Evolutionary conservation across 2,888 invertebrate genomes (phyloP).

Genomic region (Plagodis pulveraria): DNA sequence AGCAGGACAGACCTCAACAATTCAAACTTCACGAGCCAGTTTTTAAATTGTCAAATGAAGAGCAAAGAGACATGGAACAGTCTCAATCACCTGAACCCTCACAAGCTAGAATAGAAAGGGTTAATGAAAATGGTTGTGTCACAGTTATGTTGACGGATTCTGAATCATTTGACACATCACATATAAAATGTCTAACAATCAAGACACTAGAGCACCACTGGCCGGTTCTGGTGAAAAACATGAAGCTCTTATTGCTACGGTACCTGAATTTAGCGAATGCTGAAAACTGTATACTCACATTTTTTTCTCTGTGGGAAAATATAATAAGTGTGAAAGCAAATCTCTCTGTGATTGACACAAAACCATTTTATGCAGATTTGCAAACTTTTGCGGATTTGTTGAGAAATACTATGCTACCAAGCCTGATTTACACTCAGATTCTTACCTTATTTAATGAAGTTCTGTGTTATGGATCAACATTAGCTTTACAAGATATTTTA

Average conservation of each 20-base stretch:
- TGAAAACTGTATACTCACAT: conserved; percentile 91
- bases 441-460: conserved; percentile 95
- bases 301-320: conserved; percentile 94
- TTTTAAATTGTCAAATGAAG: conserved; percentile 64
- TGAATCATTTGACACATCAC: conserved; percentile 93
- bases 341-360: conserved; percentile 94
- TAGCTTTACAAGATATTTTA: conserved; percentile 94
- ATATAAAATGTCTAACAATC: conserved; percentile 93
- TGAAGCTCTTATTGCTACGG: conserved; percentile 84
- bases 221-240: conserved; percentile 91
- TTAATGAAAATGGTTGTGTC: conserved; percentile 82
- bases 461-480: conserved; percentile 95
- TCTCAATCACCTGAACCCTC: conserved; percentile 64
- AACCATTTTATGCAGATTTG: conserved; percentile 94
- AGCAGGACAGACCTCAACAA: conserved; percentile 51
- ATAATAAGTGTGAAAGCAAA: conserved; percentile 96
- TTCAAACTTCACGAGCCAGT: conserved; percentile 76
- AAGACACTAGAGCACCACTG: conserved; percentile 94
- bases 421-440: conserved; percentile 93
- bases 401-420: conserved; percentile 89
- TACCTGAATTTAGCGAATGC: conserved; percentile 85
- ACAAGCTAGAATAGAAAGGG: conserved; percentile 69
- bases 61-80: conserved; percentile 56
- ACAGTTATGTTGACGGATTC: conserved; percentile 89
- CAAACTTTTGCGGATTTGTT: conserved; percentile 91